These are phyloP conservation scores for Torymus texanus DNA, from an alignment of 2,888 invertebrate genomes.

Conservation along the genomic window DNA sequence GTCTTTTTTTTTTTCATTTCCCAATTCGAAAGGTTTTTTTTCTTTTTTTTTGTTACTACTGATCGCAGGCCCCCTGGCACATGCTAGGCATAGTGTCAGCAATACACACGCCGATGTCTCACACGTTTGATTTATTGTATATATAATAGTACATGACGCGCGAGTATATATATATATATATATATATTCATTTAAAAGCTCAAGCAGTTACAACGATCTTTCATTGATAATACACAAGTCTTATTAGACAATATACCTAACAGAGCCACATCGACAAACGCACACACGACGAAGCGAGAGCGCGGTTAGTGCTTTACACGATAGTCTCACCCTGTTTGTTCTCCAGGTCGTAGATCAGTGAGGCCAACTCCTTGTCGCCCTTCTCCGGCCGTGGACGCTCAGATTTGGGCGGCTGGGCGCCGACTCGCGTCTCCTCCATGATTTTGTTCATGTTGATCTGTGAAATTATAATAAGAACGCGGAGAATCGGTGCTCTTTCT, in stretches of 20 bases:
- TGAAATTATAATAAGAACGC: neutral
- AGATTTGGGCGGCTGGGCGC: constrained; percentile 22
- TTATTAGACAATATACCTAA: constrained; percentile 71
- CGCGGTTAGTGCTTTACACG: too few species aligned
- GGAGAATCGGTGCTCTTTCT: too few species aligned
- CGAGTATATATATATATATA: neutral
- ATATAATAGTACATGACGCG: neutral
- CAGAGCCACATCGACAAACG: constrained; percentile 65
- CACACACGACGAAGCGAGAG: constrained; percentile 8
- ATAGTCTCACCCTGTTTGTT: constrained; percentile 86
- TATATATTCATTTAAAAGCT: constrained; percentile 38
- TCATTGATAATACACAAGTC: neutral
- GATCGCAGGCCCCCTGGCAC: constrained; percentile 62
- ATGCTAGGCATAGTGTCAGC: constrained; percentile 73
- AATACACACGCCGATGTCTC: constrained; percentile 69
- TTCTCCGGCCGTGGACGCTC: constrained; percentile 50
- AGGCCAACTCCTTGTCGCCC: constrained; percentile 73
- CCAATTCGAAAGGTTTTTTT: constrained; percentile 61
- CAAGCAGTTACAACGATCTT: constrained; percentile 27
- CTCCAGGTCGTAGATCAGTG: constrained; percentile 87
- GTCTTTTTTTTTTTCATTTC: constrained; percentile 49
- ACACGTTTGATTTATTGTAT: constrained; percentile 62
- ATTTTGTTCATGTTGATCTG: constrained; percentile 70
- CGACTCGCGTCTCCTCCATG: constrained; percentile 49
- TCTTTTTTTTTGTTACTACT: constrained; percentile 53